Conservation (phyloP, 2,888 invertebrate species). For the Nowickia ferox region DNA sequence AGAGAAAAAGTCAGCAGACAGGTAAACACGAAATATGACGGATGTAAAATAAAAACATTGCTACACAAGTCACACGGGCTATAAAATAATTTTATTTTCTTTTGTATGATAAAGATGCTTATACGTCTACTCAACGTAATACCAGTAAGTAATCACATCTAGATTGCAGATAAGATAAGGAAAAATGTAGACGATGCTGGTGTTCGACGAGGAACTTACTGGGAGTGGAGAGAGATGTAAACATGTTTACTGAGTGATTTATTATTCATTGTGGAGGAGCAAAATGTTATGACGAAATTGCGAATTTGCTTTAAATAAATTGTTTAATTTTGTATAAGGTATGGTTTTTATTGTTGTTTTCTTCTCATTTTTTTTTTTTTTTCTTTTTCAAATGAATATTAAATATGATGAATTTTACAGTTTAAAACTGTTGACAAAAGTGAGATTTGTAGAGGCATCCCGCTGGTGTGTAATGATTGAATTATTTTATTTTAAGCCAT, state of each 20-base stretch:
- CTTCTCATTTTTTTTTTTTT: background rate
- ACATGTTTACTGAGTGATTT: slow-evolving; percentile 58
- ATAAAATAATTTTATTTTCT: background rate
- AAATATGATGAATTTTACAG: background rate
- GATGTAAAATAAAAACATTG: slow-evolving; percentile 51
- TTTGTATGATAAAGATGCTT: background rate
- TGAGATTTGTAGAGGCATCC: background rate
- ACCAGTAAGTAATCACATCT: slow-evolving; percentile 17
- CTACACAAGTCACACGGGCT: slow-evolving; percentile 25
- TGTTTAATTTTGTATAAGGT: background rate
- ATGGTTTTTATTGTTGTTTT: background rate
- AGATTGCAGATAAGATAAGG: slow-evolving; percentile 55
- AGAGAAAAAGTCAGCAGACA: slow-evolving; percentile 50
- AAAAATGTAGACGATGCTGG: slow-evolving; percentile 2
- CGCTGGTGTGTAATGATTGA: no score
- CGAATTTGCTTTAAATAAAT: background rate
- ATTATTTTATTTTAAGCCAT: no score
- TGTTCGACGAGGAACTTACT: background rate
- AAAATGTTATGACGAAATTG: background rate
- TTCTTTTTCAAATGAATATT: background rate
- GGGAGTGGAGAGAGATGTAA: background rate
- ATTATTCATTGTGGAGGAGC: slow-evolving; percentile 57
- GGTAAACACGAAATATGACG: slow-evolving; percentile 64
- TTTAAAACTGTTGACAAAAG: background rate
- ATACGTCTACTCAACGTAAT: background rate